These are phyloP conservation scores for Dysidea cf. avara DNA, from an alignment of 37 sponge, comb jelly and placozoan species.

Conservation along the genomic window DNA sequence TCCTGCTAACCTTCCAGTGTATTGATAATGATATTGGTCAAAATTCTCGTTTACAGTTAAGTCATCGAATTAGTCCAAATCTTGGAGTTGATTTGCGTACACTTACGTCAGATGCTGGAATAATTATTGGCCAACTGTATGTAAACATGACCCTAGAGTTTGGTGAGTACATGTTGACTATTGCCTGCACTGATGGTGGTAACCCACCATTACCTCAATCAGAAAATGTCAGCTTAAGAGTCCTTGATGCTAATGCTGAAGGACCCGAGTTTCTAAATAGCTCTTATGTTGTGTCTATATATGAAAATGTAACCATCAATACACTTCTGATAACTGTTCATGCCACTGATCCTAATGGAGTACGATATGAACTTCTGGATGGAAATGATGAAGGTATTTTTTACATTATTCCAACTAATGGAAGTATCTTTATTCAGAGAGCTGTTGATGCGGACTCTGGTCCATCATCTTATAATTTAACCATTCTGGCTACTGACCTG, in stretches of 20 bases:
- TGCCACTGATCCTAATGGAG: constrained; percentile 28
- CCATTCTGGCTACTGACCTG: too few species aligned
- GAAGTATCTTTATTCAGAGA: too few species aligned
- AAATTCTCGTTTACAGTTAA: too few species aligned
- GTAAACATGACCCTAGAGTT: constrained; percentile 12
- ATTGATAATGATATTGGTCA: constrained; percentile 46
- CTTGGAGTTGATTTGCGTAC: too few species aligned
- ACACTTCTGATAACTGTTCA: constrained; percentile 11
- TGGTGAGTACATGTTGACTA: constrained; percentile 31
- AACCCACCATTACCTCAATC: background rate
- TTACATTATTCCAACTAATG: constrained; percentile 37
- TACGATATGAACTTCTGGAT: constrained; percentile 40
- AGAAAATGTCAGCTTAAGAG: constrained; percentile 43
- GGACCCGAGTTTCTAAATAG: constrained; percentile 45
- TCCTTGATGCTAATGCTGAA: constrained; percentile 42
- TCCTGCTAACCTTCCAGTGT: constrained; percentile 42
- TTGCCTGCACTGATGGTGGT: constrained; percentile 60
- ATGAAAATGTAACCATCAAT: constrained; percentile 37
- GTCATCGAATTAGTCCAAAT: too few species aligned
- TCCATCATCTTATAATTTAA: too few species aligned
- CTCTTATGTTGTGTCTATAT: constrained; percentile 45
- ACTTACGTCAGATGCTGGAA: too few species aligned
- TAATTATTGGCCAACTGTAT: too few species aligned
- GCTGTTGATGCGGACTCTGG: too few species aligned
- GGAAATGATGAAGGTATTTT: constrained; percentile 31